Conservation (phyloP, 2,797 vertebrate species). For the Pseudochirops cupreus region DNA sequence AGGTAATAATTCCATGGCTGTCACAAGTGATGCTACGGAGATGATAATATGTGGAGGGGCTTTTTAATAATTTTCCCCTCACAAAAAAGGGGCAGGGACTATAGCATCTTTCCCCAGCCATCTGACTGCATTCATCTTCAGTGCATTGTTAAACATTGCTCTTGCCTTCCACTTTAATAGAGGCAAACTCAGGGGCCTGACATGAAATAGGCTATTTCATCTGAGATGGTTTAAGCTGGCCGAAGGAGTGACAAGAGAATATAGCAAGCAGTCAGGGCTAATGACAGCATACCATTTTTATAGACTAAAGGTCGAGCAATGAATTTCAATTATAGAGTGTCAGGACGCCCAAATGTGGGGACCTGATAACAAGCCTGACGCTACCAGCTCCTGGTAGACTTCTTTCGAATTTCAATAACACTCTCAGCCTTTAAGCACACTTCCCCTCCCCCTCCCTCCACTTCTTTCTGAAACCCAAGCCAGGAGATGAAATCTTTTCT, state of each 20-base stretch:
- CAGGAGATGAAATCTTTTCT: slow-evolving; percentile 78
- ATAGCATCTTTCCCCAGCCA: slow-evolving; percentile 25
- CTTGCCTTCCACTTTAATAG: slow-evolving; percentile 77
- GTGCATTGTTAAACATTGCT: slow-evolving; percentile 73
- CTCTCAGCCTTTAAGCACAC: slow-evolving; percentile 78
- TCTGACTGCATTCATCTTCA: slow-evolving; percentile 59
- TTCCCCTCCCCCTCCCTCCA: neutral
- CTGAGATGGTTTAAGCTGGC: slow-evolving; percentile 81
- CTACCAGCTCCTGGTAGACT: slow-evolving; percentile 77
- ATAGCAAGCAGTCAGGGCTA: slow-evolving; percentile 80
- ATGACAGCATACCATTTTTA: slow-evolving; percentile 83
- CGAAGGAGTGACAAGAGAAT: slow-evolving; percentile 82
- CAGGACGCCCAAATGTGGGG: slow-evolving; percentile 83
- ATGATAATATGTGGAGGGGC: slow-evolving; percentile 46
- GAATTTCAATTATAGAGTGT: slow-evolving; percentile 86
- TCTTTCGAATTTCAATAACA: slow-evolving; percentile 86
- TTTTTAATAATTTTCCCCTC: slow-evolving; percentile 52
- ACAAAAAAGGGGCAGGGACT: slow-evolving; percentile 2
- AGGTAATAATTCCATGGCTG: slow-evolving; percentile 60
- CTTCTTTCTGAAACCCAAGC: slow-evolving; percentile 64
- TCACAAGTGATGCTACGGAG: slow-evolving; percentile 49
- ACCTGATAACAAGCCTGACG: slow-evolving; percentile 83
- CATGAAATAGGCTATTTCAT: slow-evolving; percentile 83
- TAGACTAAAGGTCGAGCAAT: slow-evolving; percentile 85
- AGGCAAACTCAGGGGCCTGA: slow-evolving; percentile 76